phyloP scores from a whole-genome alignment of 1,140 invertebrate species.

The Drosophila hydei region DNA sequence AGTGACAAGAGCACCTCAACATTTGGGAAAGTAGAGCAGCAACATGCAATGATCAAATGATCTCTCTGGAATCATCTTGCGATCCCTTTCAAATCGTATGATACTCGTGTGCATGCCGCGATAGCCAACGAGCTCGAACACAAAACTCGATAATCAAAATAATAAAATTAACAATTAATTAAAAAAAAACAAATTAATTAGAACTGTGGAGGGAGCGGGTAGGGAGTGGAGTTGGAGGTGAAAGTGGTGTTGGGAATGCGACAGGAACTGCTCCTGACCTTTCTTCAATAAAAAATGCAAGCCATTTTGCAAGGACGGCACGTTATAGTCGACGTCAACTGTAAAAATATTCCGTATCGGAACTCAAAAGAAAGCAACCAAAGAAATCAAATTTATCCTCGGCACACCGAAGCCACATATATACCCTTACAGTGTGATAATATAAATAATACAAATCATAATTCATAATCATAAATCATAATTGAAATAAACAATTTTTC shows the following conservation, averaged over 20 bases:
- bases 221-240: neutral
- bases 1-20: neutral
- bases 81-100: slow-evolving; percentile 6
- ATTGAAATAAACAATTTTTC: neutral
- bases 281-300: slow-evolving; percentile 89
- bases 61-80: neutral
- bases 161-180: neutral
- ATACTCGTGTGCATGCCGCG: slow-evolving; percentile 29
- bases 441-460: too few species aligned
- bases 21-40: slow-evolving; percentile 9
- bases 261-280: slow-evolving; percentile 85
- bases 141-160: neutral
- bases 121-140: slow-evolving; percentile 40
- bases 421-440: neutral
- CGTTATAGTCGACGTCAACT: slow-evolving; percentile 90
- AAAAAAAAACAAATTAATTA: neutral
- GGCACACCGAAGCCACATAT: slow-evolving; percentile 3
- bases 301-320: slow-evolving; percentile 89
- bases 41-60: slow-evolving; percentile 18
- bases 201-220: neutral
- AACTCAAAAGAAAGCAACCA: slow-evolving; percentile 37
- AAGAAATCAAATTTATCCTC: slow-evolving; percentile 21
- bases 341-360: slow-evolving; percentile 84
- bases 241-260: neutral
- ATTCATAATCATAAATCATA: too few species aligned